Evolutionary conservation across 35 echinoderm and acorn worm genomes (phyloP).

Genomic region (Apostichopus japonicus): DNA sequence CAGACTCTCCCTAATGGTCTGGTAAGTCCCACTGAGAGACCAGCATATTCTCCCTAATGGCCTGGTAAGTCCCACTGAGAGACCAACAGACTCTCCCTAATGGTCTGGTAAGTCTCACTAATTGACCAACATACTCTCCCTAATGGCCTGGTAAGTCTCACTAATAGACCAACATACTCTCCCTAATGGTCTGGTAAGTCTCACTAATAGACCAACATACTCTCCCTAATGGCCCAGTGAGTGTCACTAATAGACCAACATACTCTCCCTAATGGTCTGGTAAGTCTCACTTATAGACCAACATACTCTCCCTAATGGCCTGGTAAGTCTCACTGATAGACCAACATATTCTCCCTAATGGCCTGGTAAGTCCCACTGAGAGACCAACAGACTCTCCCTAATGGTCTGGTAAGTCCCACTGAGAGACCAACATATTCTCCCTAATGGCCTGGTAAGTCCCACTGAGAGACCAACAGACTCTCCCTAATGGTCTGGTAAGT

Average conservation of each 20-base stretch:
- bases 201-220: no score
- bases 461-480: no score
- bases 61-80: slow-evolving; percentile 68
- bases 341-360: slow-evolving; percentile 97
- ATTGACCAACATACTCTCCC: no score
- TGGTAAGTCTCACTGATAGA: slow-evolving; percentile 78
- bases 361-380: slow-evolving; percentile 69
- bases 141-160: slow-evolving; percentile 85
- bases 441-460: no score
- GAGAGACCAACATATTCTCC: no score
- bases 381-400: neutral
- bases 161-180: no score
- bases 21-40: slow-evolving; percentile 54
- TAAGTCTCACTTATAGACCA: slow-evolving; percentile 35
- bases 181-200: no score
- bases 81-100: slow-evolving; percentile 97
- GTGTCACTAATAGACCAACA: slow-evolving; percentile 72
- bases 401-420: slow-evolving; percentile 80
- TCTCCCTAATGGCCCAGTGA: no score
- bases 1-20: slow-evolving; percentile 97
- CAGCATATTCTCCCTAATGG: slow-evolving; percentile 37
- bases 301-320: slow-evolving; percentile 48
- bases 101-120: slow-evolving; percentile 81
- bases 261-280: slow-evolving; percentile 96
- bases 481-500: no score